Base-by-base conservation (phyloP, 2,888 invertebrate genomes). In the Chrysina gloriosa region DNA sequence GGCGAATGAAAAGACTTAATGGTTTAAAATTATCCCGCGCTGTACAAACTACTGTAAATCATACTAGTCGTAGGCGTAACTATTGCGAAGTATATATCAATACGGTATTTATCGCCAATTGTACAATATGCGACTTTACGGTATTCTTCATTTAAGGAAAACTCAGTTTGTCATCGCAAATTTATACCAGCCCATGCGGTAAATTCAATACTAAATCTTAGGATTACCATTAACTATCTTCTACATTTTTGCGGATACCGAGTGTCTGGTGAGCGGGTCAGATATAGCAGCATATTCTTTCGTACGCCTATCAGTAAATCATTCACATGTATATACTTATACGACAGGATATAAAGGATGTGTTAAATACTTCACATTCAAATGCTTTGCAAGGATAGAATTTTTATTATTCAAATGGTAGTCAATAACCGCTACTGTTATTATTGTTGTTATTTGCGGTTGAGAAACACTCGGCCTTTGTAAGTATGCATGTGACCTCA, bases 401-500 rank as follows among this genome's bases (percentile, higher is more conserved):
- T 42, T 61, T 61, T 61, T 42, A 16, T 58, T 25, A 42, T n/a
- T n/a, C 25, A 61, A 42, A 2, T 14, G 14, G 14, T 61, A 42
- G 58, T 42, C 25, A 61, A 27, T 27, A 61, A 42, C 42, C 14
- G 25, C 58, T 16, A 42, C 58, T 27, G 25, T 42, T 61, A 42
- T 42, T 61, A n/a, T 54, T 52, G 27, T 58, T 39, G 25, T 61
- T 61, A 25, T 61, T 42, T 61, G 58, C 42, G 27, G 27, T 61
- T 16, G 42, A 69, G 65, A 69, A 70, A 72, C 65, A 70, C 71
- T 74, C 75, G 76, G 73, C 77, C 77, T 77, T 77, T 76, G 70
- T 70, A 76, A 75, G 74, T 77, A 77, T 77, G 77, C 75, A 71
- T 67, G 75, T 73, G 77, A 74, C 77, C 77, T 76, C 77, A 76